Evolutionary conservation across 2,888 invertebrate species (phyloP).

Genomic region (Thysanoteuthis rhombus): DNA sequence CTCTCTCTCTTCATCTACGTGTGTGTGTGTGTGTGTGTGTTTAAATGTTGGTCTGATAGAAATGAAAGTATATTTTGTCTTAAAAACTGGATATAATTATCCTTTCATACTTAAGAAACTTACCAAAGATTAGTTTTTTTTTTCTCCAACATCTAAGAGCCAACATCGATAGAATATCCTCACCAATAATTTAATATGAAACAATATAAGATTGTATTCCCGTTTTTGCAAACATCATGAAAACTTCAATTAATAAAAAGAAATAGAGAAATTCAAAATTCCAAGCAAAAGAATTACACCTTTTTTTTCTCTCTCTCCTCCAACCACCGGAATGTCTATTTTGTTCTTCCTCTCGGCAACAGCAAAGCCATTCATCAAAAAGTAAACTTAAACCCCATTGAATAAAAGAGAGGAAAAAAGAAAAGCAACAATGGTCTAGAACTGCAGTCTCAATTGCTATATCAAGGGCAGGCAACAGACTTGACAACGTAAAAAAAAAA

Average conservation of each 20-base stretch:
- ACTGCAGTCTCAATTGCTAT: background rate
- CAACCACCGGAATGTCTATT: background rate
- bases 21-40: too few species aligned
- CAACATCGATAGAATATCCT: background rate
- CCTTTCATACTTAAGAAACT: too few species aligned
- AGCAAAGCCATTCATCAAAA: background rate
- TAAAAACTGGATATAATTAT: too few species aligned
- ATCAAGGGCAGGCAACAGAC: background rate
- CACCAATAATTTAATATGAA: background rate
- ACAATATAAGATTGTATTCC: background rate
- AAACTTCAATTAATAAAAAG: background rate
- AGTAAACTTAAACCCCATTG: background rate
- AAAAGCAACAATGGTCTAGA: background rate
- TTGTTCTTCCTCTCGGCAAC: background rate
- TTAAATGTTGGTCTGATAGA: too few species aligned
- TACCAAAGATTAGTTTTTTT: background rate
- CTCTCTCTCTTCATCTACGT: too few species aligned
- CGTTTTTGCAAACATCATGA: background rate
- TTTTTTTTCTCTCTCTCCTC: too few species aligned
- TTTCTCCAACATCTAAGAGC: too few species aligned
- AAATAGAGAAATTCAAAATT: background rate
- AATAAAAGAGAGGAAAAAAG: background rate
- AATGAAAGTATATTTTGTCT: too few species aligned
- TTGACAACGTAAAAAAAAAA: background rate
- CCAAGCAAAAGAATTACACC: background rate